These are phyloP conservation scores for Drosophila stalkeri DNA, from an alignment of 2,888 invertebrate species.

Conservation along the genomic window DNA sequence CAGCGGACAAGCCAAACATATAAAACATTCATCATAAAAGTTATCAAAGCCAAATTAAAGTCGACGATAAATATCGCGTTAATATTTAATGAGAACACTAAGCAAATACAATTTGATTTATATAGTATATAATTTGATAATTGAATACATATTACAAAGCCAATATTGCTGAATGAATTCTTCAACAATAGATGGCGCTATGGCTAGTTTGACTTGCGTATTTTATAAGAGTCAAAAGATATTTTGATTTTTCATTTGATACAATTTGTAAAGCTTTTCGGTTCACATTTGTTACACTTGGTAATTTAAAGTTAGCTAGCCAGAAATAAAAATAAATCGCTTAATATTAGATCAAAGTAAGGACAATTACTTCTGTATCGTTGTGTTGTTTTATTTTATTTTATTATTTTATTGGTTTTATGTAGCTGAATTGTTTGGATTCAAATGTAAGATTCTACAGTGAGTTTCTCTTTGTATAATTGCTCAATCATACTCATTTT, in stretches of 20 bases:
- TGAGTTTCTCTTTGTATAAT: no score
- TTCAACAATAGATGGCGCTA: background rate
- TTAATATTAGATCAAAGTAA: background rate
- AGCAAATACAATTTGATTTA: background rate
- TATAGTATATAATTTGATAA: background rate
- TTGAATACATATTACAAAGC: background rate
- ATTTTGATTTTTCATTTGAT: no score
- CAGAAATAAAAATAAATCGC: background rate
- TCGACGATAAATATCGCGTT: background rate
- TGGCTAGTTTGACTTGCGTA: no score
- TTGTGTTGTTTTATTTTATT: no score
- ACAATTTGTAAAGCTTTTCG: no score
- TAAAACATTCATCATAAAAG: slow-evolving; percentile 3
- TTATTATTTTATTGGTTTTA: background rate
- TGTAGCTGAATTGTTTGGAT: background rate
- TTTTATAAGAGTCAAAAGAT: no score
- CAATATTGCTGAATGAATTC: no score
- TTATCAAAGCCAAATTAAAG: background rate
- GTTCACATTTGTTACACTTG: background rate
- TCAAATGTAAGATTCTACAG: background rate
- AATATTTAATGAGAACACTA: background rate
- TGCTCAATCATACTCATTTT: no score
- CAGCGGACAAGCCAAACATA: background rate
- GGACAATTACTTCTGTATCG: no score
- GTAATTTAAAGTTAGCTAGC: background rate